Base-by-base conservation (phyloP, 1,140 invertebrate species). In the Drosophila hydei region DNA sequence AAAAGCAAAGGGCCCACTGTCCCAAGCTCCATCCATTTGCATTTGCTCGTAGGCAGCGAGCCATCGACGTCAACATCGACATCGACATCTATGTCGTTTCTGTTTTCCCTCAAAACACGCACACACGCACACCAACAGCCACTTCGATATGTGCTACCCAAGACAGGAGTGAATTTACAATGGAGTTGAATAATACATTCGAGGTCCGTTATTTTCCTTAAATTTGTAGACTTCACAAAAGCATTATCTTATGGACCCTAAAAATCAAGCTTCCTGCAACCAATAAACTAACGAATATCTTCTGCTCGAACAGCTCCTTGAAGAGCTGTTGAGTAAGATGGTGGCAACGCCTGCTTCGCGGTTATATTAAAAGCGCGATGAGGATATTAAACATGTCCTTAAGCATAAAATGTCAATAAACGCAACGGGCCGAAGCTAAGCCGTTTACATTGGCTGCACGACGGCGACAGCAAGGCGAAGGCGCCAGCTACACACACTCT, bases 361-460 rank as follows among this genome's bases (percentile, higher is more conserved):
- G 25, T 72, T 33, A 19, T 23, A 48, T 48, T 30, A 21, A 30
- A 42, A 62, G 72, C 54, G 72, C 81, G 61, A 63, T 67, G 50
- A 65, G 68, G 78, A 87, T 83, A 88, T 83, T 83, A 81, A 87
- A 84, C 72, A 78, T 88, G 83, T 81, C 77, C 81, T 87, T 78
- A 78, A 87, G 78, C 81, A 75, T 74, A 84, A 85, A 84, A 85
- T 84, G 80, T 79, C 80, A 85, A 85, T 85, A 85, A 79, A 74
- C 75, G 80, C 75, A 81, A 58, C 78, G 78, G 87, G 59, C 72
- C 83, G 70, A 76, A 78, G 54, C 72, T 78, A 81, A 87, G 83
- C 75, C 67, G 76, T 79, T 79, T 74, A 84, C 61, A 84, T 84
- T 77, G 80, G 62, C 51, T 72, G 67, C 70, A 65, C 51, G 61